A percentile compares a stretch with the other conserved stretches of the same genome.
These are phyloP conservation scores for Drosophila dives DNA, from an alignment of 2,888 invertebrate genomes.

Conservation along the genomic window DNA sequence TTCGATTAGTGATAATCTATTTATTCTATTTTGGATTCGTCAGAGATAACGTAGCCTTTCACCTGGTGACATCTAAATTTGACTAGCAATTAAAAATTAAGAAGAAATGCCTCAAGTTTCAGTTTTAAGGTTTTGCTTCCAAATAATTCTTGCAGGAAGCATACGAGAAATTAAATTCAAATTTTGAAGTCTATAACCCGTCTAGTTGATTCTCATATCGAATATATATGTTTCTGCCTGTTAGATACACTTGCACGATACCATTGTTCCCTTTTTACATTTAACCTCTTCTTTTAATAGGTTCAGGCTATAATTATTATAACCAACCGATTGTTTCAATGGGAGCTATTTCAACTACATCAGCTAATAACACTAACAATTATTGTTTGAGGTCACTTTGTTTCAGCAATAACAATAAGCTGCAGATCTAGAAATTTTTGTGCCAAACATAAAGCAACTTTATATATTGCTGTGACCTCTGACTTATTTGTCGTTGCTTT, in stretches of 20 bases:
- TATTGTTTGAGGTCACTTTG: not conserved
- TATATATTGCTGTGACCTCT: not conserved
- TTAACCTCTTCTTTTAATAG: not conserved
- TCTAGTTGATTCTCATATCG: not conserved
- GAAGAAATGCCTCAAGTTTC: too few species aligned
- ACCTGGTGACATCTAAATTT: not conserved
- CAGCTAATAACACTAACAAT: not conserved
- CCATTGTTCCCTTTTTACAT: not conserved
- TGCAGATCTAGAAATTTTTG: not conserved
- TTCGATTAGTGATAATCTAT: slow-evolving; percentile 7
- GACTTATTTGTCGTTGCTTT: not conserved
- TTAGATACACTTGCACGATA: not conserved
- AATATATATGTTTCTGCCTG: not conserved
- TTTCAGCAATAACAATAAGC: not conserved
- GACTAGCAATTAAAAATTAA: not conserved
- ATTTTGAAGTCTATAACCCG: not conserved
- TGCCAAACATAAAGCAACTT: not conserved
- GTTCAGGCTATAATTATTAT: not conserved
- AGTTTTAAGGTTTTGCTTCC: too few species aligned
- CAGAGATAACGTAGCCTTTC: not conserved
- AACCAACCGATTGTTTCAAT: not conserved
- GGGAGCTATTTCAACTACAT: not conserved
- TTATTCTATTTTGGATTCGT: not conserved
- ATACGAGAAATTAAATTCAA: not conserved
- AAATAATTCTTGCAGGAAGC: not conserved